Evolutionary conservation across 2,113 vertebrate species (phyloP), one percentile per base, ranked within the genome.

Genomic region (Clupea harengus): DNA sequence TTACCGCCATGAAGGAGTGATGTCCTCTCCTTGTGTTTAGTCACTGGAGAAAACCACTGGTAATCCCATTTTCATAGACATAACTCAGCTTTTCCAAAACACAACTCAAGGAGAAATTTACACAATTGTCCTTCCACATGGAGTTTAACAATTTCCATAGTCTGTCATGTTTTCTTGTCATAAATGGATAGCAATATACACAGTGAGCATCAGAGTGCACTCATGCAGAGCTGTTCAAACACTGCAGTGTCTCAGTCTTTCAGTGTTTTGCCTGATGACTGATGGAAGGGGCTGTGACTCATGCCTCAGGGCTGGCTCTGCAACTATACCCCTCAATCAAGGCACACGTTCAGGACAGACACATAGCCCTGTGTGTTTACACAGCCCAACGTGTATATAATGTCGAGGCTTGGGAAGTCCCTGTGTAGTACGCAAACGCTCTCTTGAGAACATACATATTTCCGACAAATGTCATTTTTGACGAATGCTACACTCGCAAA

Each of bases 181-280:
- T 17, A 11, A 78, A 4, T 78, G 10, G 28, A 13, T 32, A 11
- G 72, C 39, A 11, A 78, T 72, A 15, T 25, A 28, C n/a, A 13
- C 15, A 72, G 64, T 11, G 3, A 54, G 52, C 52, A 60, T 22
- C 18, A 60, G 54, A 20, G 18, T 60, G 18, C 54, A 4, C 18
- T 60, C 54, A 60, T 60, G 54, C 54, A 60, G 54, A 60, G 54
- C 54, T 7, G 4, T 20, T 3, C 32, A 13, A 39, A 17, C 9
- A 39, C 28, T 44, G 28, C 72, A 44, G 2, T 60, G 54, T 20
- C 28, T 78, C 32, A 18, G 72, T 72, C 25, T 78, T 32, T 78
- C 32, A 18, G 72, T 72, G 64, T 78, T 78, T 78, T 32, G 28
- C 32, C 72, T 78, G 60, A 86, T 45, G 81, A 57, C 45, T 75